Evolutionary conservation across 2,888 invertebrate species (phyloP), one percentile per base, ranked within the genome.

Genomic region (Protula sp.): DNA sequence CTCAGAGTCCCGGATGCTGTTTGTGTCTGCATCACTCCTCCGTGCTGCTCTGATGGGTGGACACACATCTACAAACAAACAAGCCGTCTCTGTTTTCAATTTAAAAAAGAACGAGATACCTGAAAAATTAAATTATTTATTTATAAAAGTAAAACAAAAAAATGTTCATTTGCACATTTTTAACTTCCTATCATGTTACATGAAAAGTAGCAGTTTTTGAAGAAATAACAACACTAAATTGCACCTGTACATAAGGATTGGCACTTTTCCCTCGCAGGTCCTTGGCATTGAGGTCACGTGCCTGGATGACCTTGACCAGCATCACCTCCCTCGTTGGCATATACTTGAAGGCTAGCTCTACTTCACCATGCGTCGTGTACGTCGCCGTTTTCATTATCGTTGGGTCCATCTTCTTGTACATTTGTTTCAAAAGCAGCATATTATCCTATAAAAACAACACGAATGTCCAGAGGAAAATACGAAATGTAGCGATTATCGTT

Each of bases 301-400:
- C 74, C 55, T 72, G 70, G 59, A 77, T 74, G 50, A 78, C 72
- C 61, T 76, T 76, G 29, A 78, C 70, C 30, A 78, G 67, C 22
- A 77, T 68, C 31, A 72, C 62, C 27, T 72, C 66, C 28, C 69
- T 60, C 51, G 69, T 68, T 30, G 62, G 62, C 54, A 74, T 73
- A 68, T 75, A 76, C 60, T 77, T 78, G 63, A 76, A 72, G 3
- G 77, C 74, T 28, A 78, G 67, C 62, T 76, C 71, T 3, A 78
- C 62, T 52, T 76, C 74, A 1, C 77, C 77, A 51, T 66, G 68
- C 1, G 70, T 62, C 24, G 68, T 70, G 19, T 66, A 68, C 1
- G 68, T 63, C 2, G 57, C 45, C 9, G 68, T 68, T 51, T 70
- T 70, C 67, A 72, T 72, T 19, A 77, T 72, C 3, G 70, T 61